A percentile compares a stretch with the other conserved stretches of the same genome.
Conservation (phyloP, 2,113 vertebrate genomes). For the Pogonocichla stellata region DNA sequence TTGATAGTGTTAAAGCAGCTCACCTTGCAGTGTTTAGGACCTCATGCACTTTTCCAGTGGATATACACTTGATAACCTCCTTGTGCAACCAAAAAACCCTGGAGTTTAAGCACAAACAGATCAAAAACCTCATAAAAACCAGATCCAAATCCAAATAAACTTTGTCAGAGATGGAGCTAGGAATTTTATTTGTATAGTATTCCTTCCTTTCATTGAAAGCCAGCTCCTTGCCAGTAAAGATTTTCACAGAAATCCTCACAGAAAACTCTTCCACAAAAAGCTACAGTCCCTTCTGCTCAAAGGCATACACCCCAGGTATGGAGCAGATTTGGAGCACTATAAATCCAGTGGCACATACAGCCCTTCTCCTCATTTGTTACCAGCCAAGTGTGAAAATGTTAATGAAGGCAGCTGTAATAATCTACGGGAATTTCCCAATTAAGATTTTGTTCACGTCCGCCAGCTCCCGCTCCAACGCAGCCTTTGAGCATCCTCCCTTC, state of each 20-base stretch:
- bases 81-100: background rate
- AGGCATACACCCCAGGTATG: background rate
- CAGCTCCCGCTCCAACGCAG: slow-evolving; percentile 82
- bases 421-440: slow-evolving; percentile 86
- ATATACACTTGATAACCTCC: background rate
- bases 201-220: background rate
- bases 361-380: slow-evolving; percentile 93
- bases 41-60: background rate
- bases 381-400: slow-evolving; percentile 97
- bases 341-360: slow-evolving; percentile 82
- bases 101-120: background rate
- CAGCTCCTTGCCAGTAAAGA: background rate
- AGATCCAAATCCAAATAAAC: background rate
- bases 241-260: background rate
- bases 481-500: slow-evolving; percentile 86
- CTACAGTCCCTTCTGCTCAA: background rate
- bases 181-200: background rate
- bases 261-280: background rate
- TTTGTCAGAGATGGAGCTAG: background rate
- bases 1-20: background rate
- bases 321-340: slow-evolving; percentile 27
- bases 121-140: background rate
- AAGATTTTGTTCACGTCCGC: slow-evolving; percentile 86
- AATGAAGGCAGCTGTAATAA: slow-evolving; percentile 94
- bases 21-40: background rate